Percentiles rank a stretch among this genome's conserved stretches.
Evolutionary conservation across 2,888 invertebrate species (phyloP).

Genomic region (Agriopis aurantiaria): DNA sequence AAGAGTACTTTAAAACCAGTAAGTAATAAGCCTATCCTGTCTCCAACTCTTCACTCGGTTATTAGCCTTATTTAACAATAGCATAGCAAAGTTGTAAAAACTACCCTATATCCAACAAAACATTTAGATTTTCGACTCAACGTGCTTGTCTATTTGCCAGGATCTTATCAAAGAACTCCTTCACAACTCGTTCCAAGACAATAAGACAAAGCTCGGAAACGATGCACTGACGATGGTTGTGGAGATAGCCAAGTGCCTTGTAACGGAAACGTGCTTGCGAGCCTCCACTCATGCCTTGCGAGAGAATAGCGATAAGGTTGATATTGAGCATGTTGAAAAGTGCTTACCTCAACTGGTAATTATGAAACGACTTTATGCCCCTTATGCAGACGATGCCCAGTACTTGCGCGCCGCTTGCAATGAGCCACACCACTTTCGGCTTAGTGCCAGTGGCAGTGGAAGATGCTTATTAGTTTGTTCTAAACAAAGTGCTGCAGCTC

Average conservation of each 20-base stretch:
- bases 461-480: no score
- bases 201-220: constrained; percentile 85
- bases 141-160: constrained; percentile 54
- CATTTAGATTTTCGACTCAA: no score
- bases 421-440: no score
- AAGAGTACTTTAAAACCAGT: constrained; percentile 72
- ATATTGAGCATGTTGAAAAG: constrained; percentile 84
- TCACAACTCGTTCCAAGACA: constrained; percentile 82
- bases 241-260: constrained; percentile 83
- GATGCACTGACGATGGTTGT: constrained; percentile 82
- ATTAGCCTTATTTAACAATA: background rate
- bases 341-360: constrained; percentile 86
- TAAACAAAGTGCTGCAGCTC: no score
- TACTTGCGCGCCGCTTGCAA: no score
- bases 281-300: constrained; percentile 81
- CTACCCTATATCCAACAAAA: no score
- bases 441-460: no score
- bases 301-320: constrained; percentile 78
- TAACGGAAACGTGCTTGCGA: constrained; percentile 84
- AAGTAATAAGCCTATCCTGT: constrained; percentile 38
- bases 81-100: no score
- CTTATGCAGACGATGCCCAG: no score
- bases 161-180: constrained; percentile 84
- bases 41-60: background rate
- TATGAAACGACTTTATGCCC: background rate